These are phyloP conservation scores for Augochlorella aurata DNA, from an alignment of 2,888 invertebrate genomes.

Conservation along the genomic window DNA sequence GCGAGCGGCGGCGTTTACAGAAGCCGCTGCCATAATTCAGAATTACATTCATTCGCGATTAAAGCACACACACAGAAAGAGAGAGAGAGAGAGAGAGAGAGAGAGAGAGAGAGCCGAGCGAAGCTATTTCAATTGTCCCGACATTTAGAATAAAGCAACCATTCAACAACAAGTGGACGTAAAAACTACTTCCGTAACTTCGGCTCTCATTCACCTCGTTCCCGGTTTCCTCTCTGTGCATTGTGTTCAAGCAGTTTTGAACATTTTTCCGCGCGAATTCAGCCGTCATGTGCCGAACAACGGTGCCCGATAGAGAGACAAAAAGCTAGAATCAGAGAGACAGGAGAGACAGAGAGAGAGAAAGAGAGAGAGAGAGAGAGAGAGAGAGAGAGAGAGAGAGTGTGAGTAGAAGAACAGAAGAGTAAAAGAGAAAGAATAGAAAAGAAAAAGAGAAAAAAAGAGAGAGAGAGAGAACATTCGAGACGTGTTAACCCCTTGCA, in stretches of 20 bases:
- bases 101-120: no score
- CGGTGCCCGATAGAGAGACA: background rate
- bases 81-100: no score
- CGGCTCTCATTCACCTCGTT: background rate
- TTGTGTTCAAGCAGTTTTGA: slow-evolving; percentile 5
- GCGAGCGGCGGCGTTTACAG: no score
- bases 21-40: background rate
- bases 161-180: slow-evolving; percentile 4
- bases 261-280: slow-evolving; percentile 6
- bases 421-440: background rate
- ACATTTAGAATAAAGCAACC: slow-evolving; percentile 6
- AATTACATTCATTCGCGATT: background rate
- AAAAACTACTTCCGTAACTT: slow-evolving; percentile 10
- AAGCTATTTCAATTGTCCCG: background rate
- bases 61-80: background rate
- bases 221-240: background rate
- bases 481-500: no score
- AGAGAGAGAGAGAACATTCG: background rate
- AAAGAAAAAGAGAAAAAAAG: background rate
- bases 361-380: background rate
- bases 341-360: background rate
- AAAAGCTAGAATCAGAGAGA: no score
- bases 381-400: background rate
- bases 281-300: background rate
- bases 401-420: background rate